These are phyloP conservation scores for Fragum fragum DNA, from an alignment of 2,888 invertebrate genomes.

Conservation along the genomic window DNA sequence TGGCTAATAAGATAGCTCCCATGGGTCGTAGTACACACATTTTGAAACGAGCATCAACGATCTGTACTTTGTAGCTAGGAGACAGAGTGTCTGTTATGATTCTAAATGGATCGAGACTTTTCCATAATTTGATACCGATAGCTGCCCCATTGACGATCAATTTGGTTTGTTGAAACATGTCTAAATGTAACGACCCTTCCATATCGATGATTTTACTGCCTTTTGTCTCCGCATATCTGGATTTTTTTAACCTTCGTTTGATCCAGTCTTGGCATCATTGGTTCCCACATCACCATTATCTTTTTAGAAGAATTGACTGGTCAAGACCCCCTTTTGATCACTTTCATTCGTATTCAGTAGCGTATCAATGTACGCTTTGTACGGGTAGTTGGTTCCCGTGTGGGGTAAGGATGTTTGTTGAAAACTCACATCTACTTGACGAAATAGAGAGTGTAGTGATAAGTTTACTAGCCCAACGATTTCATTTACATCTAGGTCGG, in stretches of 20 bases:
- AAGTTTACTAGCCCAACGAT: slow-evolving; percentile 27
- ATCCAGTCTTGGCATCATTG: slow-evolving; percentile 38
- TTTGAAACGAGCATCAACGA: slow-evolving; percentile 54
- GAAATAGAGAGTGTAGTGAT: slow-evolving; percentile 48
- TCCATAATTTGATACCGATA: slow-evolving; percentile 53
- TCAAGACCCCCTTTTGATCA: not conserved
- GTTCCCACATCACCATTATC: slow-evolving; percentile 38
- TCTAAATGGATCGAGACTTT: slow-evolving; percentile 39
- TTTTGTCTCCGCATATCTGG: slow-evolving; percentile 25
- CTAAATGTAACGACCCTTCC: slow-evolving; percentile 45
- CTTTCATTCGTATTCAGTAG: slow-evolving; percentile 42
- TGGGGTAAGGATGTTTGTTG: slow-evolving; percentile 40
- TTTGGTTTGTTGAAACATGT: slow-evolving; percentile 49
- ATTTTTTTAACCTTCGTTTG: slow-evolving; percentile 44
- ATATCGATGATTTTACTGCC: slow-evolving; percentile 50
- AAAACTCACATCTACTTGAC: slow-evolving; percentile 49
- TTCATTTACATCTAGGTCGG: not conserved
- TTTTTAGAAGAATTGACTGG: slow-evolving; percentile 48
- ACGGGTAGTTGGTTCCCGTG: slow-evolving; percentile 57
- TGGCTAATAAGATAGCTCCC: slow-evolving; percentile 42
- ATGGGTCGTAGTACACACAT: slow-evolving; percentile 48
- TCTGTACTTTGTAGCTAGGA: slow-evolving; percentile 38
- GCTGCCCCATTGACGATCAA: slow-evolving; percentile 50
- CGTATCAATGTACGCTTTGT: slow-evolving; percentile 66
- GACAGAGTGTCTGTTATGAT: slow-evolving; percentile 35